Conservation (phyloP, 1,140 invertebrate genomes). For the Myzus persicae region DNA sequence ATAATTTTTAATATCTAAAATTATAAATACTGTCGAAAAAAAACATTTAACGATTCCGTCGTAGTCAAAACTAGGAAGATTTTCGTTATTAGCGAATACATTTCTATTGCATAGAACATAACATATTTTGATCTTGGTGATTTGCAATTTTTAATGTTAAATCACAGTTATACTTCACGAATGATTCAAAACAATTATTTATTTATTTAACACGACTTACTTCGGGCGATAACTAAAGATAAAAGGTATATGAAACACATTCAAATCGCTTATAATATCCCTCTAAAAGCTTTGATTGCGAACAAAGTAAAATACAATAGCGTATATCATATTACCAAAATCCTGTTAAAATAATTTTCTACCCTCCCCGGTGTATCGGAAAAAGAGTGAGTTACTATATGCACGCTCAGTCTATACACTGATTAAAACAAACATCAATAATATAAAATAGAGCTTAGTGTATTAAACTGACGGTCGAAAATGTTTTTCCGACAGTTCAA, state of each 20-base stretch:
- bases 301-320: not conserved
- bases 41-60: no score
- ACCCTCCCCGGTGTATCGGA: not conserved
- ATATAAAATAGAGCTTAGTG: not conserved
- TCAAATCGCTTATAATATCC: not conserved
- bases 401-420: no score
- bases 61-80: not conserved
- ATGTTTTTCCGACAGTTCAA: not conserved
- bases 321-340: not conserved
- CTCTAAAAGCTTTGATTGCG: not conserved
- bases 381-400: not conserved
- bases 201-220: not conserved
- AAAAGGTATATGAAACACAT: not conserved
- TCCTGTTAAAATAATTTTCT: no score
- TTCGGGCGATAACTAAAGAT: not conserved
- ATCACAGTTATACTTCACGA: no score
- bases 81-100: not conserved
- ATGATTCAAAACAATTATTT: no score
- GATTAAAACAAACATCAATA: conserved; percentile 7
- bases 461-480: not conserved
- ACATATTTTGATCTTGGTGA: no score
- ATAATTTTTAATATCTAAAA: no score
- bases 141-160: no score
- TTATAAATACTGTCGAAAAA: no score
- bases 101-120: not conserved